Percentiles rank a stretch among this genome's conserved stretches.
These are phyloP conservation scores for Sitobion miscanthi DNA, from an alignment of 1,140 invertebrate genomes.

Conservation along the genomic window DNA sequence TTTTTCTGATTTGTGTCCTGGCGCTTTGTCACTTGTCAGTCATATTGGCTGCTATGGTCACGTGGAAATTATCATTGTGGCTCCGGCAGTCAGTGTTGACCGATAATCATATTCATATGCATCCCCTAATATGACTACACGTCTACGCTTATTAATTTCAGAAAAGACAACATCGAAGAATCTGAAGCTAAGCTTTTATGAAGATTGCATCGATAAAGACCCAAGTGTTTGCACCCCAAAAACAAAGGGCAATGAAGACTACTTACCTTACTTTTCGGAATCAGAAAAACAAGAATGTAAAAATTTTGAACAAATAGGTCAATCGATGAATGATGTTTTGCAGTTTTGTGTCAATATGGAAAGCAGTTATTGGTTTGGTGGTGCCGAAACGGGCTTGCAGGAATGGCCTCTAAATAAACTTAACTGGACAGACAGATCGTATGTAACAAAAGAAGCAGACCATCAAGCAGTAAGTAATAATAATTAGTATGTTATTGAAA, in stretches of 20 bases:
- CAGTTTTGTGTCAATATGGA: slow-evolving; percentile 8
- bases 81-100: too few relatives aligned
- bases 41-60: too few relatives aligned
- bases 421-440: background rate
- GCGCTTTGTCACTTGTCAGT: too few relatives aligned
- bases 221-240: background rate
- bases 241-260: background rate
- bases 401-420: slow-evolving; percentile 57
- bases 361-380: slow-evolving; percentile 53
- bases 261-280: background rate
- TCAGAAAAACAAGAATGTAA: slow-evolving; percentile 7
- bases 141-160: background rate
- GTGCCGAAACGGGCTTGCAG: slow-evolving; percentile 47
- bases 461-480: slow-evolving; percentile 8
- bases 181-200: background rate
- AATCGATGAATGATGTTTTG: background rate
- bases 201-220: background rate
- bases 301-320: background rate
- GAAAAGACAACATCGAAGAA: background rate
- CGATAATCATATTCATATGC: too few relatives aligned
- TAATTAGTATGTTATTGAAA: too few relatives aligned
- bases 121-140: too few relatives aligned
- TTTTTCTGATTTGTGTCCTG: too few relatives aligned
- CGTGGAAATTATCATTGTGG: too few relatives aligned
- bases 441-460: slow-evolving; percentile 30